A percentile compares a stretch with the other conserved stretches of the same genome.
Evolutionary conservation across 2,888 invertebrate genomes (phyloP).

Genomic region (Chaetogeoica ovagalla): DNA sequence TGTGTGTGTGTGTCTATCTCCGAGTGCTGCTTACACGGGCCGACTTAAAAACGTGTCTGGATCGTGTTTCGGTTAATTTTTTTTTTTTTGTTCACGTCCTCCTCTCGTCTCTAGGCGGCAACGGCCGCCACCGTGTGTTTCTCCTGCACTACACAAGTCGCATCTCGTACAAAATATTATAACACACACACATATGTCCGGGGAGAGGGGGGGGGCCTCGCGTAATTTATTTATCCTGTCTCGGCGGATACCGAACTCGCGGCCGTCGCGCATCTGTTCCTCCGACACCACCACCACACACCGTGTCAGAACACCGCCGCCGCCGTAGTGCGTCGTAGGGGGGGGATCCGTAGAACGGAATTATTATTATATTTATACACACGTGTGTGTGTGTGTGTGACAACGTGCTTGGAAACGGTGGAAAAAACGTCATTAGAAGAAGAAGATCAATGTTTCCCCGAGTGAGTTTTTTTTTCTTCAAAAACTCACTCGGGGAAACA

Average conservation of each 20-base stretch:
- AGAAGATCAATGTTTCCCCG: too few relatives aligned
- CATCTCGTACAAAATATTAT: not conserved
- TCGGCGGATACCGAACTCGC: not conserved
- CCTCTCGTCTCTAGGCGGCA: not conserved
- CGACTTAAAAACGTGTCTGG: too few relatives aligned
- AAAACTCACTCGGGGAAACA: constrained; percentile 36
- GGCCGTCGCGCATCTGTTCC: constrained; percentile 47
- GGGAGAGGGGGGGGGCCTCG: constrained; percentile 29
- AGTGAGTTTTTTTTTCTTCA: too few relatives aligned
- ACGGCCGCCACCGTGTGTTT: not conserved
- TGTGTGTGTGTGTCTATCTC: too few relatives aligned
- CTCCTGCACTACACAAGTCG: not conserved
- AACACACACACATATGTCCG: constrained; percentile 49
- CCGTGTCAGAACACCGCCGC: too few relatives aligned
- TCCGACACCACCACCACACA: not conserved
- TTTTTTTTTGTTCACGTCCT: too few relatives aligned
- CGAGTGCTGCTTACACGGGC: too few relatives aligned
- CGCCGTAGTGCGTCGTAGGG: too few relatives aligned
- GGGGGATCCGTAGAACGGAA: not conserved
- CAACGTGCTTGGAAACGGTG: not conserved
- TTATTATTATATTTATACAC: not conserved
- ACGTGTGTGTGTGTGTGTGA: not conserved
- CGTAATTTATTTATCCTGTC: constrained; percentile 50
- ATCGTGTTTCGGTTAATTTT: too few relatives aligned
- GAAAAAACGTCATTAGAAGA: constrained; percentile 36